Conservation (phyloP, 1,140 invertebrate genomes). For the Danaus melanippus region DNA sequence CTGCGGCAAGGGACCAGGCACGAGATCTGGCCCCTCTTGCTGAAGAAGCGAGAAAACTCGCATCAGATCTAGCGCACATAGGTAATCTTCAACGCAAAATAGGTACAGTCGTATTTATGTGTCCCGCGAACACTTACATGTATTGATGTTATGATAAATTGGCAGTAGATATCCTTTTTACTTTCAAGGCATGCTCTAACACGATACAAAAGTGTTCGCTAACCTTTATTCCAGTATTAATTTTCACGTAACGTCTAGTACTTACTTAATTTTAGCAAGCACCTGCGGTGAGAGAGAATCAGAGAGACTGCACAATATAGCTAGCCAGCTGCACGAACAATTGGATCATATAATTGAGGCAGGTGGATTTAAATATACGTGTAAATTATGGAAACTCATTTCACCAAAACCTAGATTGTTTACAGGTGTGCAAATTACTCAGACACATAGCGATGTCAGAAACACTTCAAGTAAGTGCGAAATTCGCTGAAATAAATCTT, state of each 20-base stretch:
- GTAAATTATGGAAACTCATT: not conserved
- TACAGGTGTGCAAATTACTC: conserved; percentile 94
- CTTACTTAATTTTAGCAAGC: conserved; percentile 50
- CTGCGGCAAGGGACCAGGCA: conserved; percentile 61
- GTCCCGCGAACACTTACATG: conserved; percentile 38
- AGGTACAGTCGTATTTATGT: conserved; percentile 44
- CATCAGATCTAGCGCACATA: conserved; percentile 65
- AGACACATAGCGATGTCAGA: conserved; percentile 96
- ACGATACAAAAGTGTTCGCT: conserved; percentile 37
- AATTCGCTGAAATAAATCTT: conserved; percentile 95
- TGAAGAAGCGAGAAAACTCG: conserved; percentile 60
- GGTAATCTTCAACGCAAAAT: conserved; percentile 53
- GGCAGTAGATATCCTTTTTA: no score
- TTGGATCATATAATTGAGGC: conserved; percentile 73
- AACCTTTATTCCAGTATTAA: conserved; percentile 13
- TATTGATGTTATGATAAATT: conserved; percentile 10
- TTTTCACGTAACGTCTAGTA: conserved; percentile 17
- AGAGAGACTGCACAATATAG: conserved; percentile 70
- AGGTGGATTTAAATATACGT: conserved; percentile 21
- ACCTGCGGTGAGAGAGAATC: conserved; percentile 70
- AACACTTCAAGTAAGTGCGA: conserved; percentile 94
- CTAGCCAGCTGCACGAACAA: conserved; percentile 72
- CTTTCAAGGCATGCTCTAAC: not conserved
- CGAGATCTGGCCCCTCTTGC: conserved; percentile 60
- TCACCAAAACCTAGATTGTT: conserved; percentile 12